Base-by-base conservation (phyloP, 2,113 vertebrate genomes). In the Ramphastos sulfuratus region DNA sequence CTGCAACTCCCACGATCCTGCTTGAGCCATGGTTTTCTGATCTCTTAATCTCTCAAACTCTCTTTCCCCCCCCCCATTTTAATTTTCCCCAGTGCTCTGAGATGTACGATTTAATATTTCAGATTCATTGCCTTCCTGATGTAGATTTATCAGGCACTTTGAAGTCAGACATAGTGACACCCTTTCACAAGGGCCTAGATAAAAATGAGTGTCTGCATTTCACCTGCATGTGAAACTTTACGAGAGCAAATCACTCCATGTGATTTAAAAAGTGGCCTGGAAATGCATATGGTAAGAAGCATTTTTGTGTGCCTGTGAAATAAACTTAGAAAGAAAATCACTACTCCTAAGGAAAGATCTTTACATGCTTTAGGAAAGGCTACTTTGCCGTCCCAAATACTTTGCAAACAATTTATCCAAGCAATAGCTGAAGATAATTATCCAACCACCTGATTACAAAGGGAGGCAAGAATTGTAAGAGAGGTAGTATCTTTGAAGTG, bases 401-500 rank as follows among this genome's bases (percentile, higher is more conserved):
- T 89, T 94, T 50, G 82, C 60, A 82, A 94, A 71, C 10, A 56
- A 67, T 85, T 96, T 85, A 85, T 69, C n/a, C 54, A 84, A 91
- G 61, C 33, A 81, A n/a, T 44, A 85, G n/a, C 72, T 90, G 66
- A 87, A 94, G 90, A 65, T 61, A 83, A 95, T 90, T 88, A 83
- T 64, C 73, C 59, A 75, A 65, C 42, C 72, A 52, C 76, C 73
- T 64, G 80, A 73, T 85, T 92, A 60, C 37, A 93, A 77, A 90
- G 10, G 33, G 67, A 90, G 73, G 82, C 52, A 84, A 93, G 60
- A 85, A 83, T 92, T 91, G 31, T 25, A 46, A 81, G 67, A 61
- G 35, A 83, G 64, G 77, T 61, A 85, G 6, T 65, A 33, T 60
- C 69, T 90, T 95, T 91, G 52, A 91, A 74, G 72, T 64, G 46